Base-by-base conservation (phyloP, 2,888 invertebrate species). In the Calliscelio sp. region DNA sequence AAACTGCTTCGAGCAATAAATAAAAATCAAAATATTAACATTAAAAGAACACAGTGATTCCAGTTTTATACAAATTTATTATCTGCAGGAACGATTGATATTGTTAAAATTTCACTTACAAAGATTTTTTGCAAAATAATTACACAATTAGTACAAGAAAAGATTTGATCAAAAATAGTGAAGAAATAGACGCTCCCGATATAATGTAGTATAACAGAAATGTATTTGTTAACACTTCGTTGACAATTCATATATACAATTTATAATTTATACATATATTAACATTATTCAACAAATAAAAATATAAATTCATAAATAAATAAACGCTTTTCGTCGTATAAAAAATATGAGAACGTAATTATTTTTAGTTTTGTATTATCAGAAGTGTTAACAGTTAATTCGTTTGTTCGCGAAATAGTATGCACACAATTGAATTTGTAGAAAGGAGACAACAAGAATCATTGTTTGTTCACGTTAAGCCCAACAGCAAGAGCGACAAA, bases 271-370 rank as follows among this genome's bases (percentile, higher is more conserved):
- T 22, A 68, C 16, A 35, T 55, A 71, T 65, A 57, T 65, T 65
- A 79, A 63, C 25, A 79, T 53, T 55, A 79, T 71, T 71, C 10
- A 79, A 71, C 49, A 61, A 61, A 79, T 22, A 63, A 70, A 71
- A 71, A 71, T 65, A 71, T n/a, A 2, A 53, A 83, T 87, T 68
- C 22, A 32, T 84, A 87, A 73, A 80, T 73, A 74, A 81, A 51
- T 16, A 25, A 57, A 65, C 35, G 6, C n/a, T 49, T 4, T 8
- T 51, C 20, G 5, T 7, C 24, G 61, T 75, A 81, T 51, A 75
- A 74, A 83, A 81, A 57, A 83, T 70, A 84, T 68, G 3, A 44
- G 85, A 84, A 84, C 71, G 59, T 71, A 66, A n/a, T n/a, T n/a
- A n/a, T n/a, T n/a, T n/a, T n/a, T 5, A 28, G 28, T 75, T 41